These are phyloP conservation scores for Drosophila tropicalis DNA, from an alignment of 1,140 invertebrate genomes.

Conservation along the genomic window DNA sequence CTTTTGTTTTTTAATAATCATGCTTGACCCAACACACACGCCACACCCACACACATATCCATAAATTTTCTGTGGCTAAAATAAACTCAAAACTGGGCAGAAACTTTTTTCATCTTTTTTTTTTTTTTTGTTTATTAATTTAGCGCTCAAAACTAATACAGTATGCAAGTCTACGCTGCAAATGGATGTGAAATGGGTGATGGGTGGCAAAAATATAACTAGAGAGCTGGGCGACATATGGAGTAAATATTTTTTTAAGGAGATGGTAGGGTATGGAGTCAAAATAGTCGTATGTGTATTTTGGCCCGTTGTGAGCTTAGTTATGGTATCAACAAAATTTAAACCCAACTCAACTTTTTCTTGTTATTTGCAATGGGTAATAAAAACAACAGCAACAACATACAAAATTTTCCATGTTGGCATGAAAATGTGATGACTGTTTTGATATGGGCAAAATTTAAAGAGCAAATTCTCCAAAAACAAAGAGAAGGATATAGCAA, in stretches of 20 bases:
- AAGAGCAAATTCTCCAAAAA: slow-evolving; percentile 42
- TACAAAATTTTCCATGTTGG: slow-evolving; percentile 24
- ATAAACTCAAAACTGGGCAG: slow-evolving; percentile 21
- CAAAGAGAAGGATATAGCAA: background rate
- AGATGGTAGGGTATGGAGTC: background rate
- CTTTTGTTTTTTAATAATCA: slow-evolving; percentile 81
- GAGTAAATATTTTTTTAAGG: background rate
- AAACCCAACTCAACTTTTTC: slow-evolving; percentile 58
- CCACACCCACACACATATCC: slow-evolving; percentile 11
- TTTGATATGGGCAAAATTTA: slow-evolving; percentile 57
- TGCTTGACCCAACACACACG: slow-evolving; percentile 54
- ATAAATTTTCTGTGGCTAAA: slow-evolving; percentile 1
- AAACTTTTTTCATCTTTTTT: slow-evolving; percentile 47
- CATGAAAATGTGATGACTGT: slow-evolving; percentile 41
- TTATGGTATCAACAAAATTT: slow-evolving; percentile 59
- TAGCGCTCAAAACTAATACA: slow-evolving; percentile 73
- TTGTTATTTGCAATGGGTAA: slow-evolving; percentile 38
- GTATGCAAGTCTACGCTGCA: slow-evolving; percentile 41
- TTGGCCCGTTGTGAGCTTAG: slow-evolving; percentile 52
- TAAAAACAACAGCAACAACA: slow-evolving; percentile 20
- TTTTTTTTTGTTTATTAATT: slow-evolving; percentile 74
- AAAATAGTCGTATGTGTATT: background rate
- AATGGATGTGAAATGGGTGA: background rate
- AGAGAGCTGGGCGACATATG: background rate
- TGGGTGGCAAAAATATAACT: no score